A percentile compares a stretch with the other conserved stretches of the same genome.
Evolutionary conservation across 2,113 vertebrate genomes (phyloP).

Genomic region (Podarcis cretensis): DNA sequence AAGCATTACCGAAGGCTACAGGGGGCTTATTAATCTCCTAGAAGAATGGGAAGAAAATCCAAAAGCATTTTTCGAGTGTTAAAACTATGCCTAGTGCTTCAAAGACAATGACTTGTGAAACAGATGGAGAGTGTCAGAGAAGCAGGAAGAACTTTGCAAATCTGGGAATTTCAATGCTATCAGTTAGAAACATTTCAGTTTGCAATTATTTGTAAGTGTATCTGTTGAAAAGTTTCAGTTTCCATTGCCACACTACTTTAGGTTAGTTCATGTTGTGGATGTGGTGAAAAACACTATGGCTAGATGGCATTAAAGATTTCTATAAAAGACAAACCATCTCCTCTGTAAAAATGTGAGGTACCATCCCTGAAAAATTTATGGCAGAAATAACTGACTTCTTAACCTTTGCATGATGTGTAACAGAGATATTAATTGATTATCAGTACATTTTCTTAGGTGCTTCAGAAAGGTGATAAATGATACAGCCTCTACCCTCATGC

Average conservation of each 20-base stretch:
- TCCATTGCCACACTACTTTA: background rate
- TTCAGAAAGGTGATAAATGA: background rate
- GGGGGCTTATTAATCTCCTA: constrained; percentile 22
- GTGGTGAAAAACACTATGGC: no score
- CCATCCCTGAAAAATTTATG: background rate
- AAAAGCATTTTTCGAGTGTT: background rate
- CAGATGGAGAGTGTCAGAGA: background rate
- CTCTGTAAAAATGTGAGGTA: no score
- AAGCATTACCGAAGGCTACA: background rate
- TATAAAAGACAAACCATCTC: no score
- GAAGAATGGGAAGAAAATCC: background rate
- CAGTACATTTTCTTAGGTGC: background rate
- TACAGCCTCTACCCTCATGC: background rate
- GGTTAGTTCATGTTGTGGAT: background rate
- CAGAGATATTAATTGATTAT: background rate
- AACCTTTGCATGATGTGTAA: background rate
- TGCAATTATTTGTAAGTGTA: background rate
- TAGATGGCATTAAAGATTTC: background rate
- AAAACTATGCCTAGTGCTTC: background rate
- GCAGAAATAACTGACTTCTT: no score
- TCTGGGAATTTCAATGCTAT: background rate
- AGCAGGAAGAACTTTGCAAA: background rate
- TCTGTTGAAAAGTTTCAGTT: background rate
- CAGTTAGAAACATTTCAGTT: background rate
- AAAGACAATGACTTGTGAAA: constrained; percentile 8